Evolutionary conservation across 53 echinoderm and acorn worm genomes (phyloP), one percentile per base, ranked within the genome.

Genomic region (Holothuria scabra): DNA sequence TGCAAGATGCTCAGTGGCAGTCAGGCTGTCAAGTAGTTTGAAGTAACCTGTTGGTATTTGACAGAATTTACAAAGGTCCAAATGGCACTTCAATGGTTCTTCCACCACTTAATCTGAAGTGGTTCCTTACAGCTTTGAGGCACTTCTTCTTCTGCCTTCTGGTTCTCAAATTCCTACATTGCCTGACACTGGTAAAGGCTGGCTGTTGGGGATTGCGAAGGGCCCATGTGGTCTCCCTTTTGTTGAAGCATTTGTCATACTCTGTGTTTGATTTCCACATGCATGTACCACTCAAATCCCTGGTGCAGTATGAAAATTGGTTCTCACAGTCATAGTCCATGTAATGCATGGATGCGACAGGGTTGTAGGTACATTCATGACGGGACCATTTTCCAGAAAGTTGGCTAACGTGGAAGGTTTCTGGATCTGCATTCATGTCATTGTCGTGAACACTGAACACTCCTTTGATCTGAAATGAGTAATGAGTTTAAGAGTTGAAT

Each of bases 351-450:
- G 76, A 76, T 55, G 76, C 56, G 20, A 76, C 32, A 57, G 76
- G 76, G 28, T 76, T 76, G 76, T 56, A 76, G 11, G 76, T 57
- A 24, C 76, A 76, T 11, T 56, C 18, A 25, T 28, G 29, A 21
- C 76, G 25, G 23, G 76, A 76, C 76, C 76, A 76, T 25, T 76
- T 76, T 13, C 76, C 76, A 19, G 76, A 76, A 28, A 76, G 56
- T 22, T 76, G 76, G 57, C 76, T 76, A 14, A 28, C 56, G 29
- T 76, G 76, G 56, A 48, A 76, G 8, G 76, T 76, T 31, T 31
- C 30, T 4, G 20, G 1, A 12, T 76, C 57, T 12, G 23, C 32
- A 57, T 76, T 76, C 76, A 76, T 56, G 56, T 76, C 76, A 12
- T 14, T 30, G 28, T 28, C 25, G 14, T 56, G 57, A 25, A 24